phyloP scores from a whole-genome alignment of 2,888 invertebrate species.

The Polylopha cassiicola region DNA sequence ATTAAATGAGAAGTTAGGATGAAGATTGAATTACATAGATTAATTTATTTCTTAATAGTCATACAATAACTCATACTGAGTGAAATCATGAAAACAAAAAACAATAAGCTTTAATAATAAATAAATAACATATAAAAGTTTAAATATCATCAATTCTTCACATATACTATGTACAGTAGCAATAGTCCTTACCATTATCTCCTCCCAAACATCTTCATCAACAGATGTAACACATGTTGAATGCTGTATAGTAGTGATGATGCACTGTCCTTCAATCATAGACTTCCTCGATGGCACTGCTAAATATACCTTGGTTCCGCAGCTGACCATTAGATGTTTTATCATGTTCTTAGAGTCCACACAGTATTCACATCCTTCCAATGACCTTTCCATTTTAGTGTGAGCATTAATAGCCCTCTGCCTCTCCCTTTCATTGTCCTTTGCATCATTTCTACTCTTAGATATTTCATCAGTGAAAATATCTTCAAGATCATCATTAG shows the following conservation, averaged over 20 bases:
- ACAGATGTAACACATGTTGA: conserved; percentile 85
- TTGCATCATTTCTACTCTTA: conserved; percentile 78
- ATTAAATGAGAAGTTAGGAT: conserved; percentile 25
- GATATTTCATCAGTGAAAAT: conserved; percentile 88
- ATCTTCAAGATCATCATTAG: conserved; percentile 89
- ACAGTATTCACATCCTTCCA: conserved; percentile 91
- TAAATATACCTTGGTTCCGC: conserved; percentile 90
- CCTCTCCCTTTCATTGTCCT: conserved; percentile 79
- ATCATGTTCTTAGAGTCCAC: conserved; percentile 87
- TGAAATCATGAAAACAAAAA: too few relatives aligned
- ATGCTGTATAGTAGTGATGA: conserved; percentile 91
- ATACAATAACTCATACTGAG: too few relatives aligned
- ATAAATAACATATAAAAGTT: too few relatives aligned
- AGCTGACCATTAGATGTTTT: conserved; percentile 90
- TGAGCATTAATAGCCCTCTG: conserved; percentile 85
- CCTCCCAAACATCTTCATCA: conserved; percentile 97
- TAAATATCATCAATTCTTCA: not conserved
- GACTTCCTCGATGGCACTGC: conserved; percentile 88
- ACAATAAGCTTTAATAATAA: too few relatives aligned
- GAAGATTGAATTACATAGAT: not conserved
- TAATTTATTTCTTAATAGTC: conserved; percentile 3
- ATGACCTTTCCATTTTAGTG: conserved; percentile 79
- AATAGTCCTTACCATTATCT: conserved; percentile 81
- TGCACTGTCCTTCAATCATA: conserved; percentile 89
- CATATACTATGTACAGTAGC: not conserved